A percentile compares a stretch with the other conserved stretches of the same genome.
Conservation (phyloP, 2,113 vertebrate species). For the Anoura caudifer region DNA sequence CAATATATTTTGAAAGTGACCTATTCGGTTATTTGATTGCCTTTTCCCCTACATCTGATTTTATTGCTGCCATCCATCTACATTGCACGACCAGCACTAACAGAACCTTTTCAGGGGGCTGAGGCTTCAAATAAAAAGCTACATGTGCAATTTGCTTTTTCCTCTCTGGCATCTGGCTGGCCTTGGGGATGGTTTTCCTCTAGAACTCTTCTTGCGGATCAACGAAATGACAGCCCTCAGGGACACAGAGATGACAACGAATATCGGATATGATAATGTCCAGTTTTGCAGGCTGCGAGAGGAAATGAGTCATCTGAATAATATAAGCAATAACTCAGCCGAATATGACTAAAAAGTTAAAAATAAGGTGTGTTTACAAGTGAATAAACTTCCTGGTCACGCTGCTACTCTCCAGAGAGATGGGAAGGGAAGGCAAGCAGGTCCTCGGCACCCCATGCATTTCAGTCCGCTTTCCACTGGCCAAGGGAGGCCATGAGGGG, state of each 20-base stretch:
- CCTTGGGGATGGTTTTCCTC: not conserved
- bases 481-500: not conserved
- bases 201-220: slow-evolving; percentile 67
- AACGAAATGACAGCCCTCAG: slow-evolving; percentile 67
- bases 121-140: slow-evolving; percentile 46
- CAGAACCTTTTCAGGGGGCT: not conserved
- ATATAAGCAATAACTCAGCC: slow-evolving; percentile 82
- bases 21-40: slow-evolving; percentile 50
- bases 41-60: not conserved
- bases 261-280: slow-evolving; percentile 78
- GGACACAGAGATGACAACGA: slow-evolving; percentile 72
- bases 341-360: slow-evolving; percentile 83
- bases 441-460: not conserved
- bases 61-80: slow-evolving; percentile 71
- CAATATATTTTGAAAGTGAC: slow-evolving; percentile 58
- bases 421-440: not conserved
- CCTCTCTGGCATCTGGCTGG: not conserved
- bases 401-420: slow-evolving; percentile 59
- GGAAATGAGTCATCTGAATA: slow-evolving; percentile 84
- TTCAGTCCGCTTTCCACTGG: not conserved
- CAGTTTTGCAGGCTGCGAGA: slow-evolving; percentile 78
- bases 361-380: slow-evolving; percentile 86
- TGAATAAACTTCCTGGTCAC: slow-evolving; percentile 82
- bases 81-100: not conserved
- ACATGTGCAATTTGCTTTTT: not conserved